Evolutionary conservation across 2,888 invertebrate species (phyloP).

Genomic region (Aphidius colemani): DNA sequence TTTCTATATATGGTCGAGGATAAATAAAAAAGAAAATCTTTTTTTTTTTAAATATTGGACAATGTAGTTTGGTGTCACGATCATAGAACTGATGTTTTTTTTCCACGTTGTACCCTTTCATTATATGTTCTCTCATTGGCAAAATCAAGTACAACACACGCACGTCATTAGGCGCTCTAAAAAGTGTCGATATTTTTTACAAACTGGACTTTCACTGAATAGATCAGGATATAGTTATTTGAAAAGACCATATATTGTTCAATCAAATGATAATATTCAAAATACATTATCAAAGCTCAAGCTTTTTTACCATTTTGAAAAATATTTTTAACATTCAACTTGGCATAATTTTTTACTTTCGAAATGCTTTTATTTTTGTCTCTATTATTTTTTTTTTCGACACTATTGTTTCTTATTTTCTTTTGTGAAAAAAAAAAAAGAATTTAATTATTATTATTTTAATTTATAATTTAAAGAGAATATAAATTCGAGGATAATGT

Average conservation of each 20-base stretch:
- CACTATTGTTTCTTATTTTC: no score
- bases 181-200: conserved; percentile 50
- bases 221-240: conserved; percentile 51
- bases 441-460: no score
- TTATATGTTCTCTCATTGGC: conserved; percentile 50
- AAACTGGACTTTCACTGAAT: conserved; percentile 46
- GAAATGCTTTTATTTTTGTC: no score
- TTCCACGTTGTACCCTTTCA: conserved; percentile 42
- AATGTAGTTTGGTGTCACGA: neutral
- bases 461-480: neutral
- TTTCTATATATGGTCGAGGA: neutral
- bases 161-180: conserved; percentile 54
- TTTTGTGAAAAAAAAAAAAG: no score
- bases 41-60: neutral
- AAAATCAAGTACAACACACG: conserved; percentile 57
- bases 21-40: neutral
- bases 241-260: conserved; percentile 46
- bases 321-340: no score
- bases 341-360: no score
- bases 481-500: no score
- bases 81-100: conserved; percentile 7
- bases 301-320: no score
- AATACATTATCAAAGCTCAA: neutral
- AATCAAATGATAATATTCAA: no score
- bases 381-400: no score